Evolutionary conservation across 2,888 invertebrate genomes (phyloP), one percentile per base, ranked within the genome.

Genomic region (Drosophila greeni): DNA sequence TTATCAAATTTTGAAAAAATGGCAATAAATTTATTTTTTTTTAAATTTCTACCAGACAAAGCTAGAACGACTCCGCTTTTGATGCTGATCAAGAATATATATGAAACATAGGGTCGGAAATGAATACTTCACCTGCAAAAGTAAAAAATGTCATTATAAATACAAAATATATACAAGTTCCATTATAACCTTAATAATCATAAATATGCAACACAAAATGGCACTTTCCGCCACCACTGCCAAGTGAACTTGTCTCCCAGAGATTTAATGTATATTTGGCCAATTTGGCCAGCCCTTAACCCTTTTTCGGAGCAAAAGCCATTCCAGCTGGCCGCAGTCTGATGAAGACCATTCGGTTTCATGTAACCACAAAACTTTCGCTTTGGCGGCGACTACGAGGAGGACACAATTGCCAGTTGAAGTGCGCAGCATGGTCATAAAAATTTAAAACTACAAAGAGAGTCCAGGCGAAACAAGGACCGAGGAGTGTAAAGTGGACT

Each of bases 341-440:
- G 54, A 53, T 34, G 49, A 26, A 42, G 42, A 40, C 34, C 71
- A 65, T 58, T 65, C 60, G 60, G 45, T 64, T 71, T 66, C 57
- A 68, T 65, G 64, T 57, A 55, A 59, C 73, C 76, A 66, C 76
- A 65, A 58, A 62, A 70, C 62, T 59, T 57, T 49, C 51, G 49
- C 53, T 53, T 51, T 61, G 24, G 24, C 42, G 36, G 49, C 42
- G 34, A 57, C 45, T 33, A 52, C 62, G 48, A 45, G 43, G 33
- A 45, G 48, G 70, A 53, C 61, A 74, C 76, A 76, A 79, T 82
- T 72, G 76, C 59, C 74, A 69, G 57, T 68, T 70, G 57, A 62
- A 80, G 61, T 65, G 51, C 56, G 64, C 80, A 78, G 66, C 74
- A 70, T 69, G 75, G 73, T 40, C 53, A 56, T 65, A 62, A 56